A percentile compares a stretch with the other conserved stretches of the same genome.
Conservation (phyloP, 2,113 vertebrate genomes). For the Henicopernis longicauda region DNA sequence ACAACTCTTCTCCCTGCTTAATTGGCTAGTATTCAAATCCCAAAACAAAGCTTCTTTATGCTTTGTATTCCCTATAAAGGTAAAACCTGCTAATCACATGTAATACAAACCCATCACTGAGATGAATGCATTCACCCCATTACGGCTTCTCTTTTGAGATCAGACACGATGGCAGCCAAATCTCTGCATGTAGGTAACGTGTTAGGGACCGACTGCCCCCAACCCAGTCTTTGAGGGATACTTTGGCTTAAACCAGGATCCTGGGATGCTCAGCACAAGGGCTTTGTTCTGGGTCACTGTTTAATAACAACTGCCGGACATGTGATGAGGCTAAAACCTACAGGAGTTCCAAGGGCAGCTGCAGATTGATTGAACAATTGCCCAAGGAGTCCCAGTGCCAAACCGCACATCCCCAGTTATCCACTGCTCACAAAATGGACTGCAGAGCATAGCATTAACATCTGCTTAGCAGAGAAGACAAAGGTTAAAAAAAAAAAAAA, state of each 20-base stretch:
- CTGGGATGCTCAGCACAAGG: background rate
- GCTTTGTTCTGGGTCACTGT: conserved; percentile 25
- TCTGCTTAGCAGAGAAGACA: background rate
- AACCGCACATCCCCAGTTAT: background rate
- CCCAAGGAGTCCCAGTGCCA: background rate
- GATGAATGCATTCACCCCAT: background rate
- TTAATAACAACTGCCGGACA: background rate
- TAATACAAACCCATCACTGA: background rate
- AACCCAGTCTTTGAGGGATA: background rate
- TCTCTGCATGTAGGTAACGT: background rate
- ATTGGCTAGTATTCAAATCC: background rate
- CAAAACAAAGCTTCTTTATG: background rate
- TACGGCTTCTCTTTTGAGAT: background rate
- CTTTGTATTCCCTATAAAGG: background rate
- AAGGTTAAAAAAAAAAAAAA: background rate
- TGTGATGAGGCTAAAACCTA: conserved; percentile 27
- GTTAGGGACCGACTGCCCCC: background rate
- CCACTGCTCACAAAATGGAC: background rate
- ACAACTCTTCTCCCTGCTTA: background rate
- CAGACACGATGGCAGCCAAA: conserved; percentile 15
- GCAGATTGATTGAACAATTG: conserved; percentile 10
- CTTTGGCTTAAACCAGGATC: background rate
- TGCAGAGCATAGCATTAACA: background rate
- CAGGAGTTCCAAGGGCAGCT: background rate
- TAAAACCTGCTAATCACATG: background rate